phyloP scores from a whole-genome alignment of 1,140 invertebrate genomes.

The Melanaphis sacchari region DNA sequence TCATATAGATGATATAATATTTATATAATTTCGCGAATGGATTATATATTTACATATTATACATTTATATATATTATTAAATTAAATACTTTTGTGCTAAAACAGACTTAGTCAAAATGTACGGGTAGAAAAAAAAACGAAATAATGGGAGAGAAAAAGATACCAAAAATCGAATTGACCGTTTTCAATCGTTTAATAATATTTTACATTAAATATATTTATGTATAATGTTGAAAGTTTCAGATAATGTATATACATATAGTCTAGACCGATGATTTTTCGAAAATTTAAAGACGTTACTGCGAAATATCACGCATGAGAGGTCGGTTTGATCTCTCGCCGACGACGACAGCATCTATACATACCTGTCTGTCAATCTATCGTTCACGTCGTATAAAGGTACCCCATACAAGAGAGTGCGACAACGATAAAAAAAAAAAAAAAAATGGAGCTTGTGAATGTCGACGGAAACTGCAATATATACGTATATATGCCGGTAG shows the following conservation, averaged over 20 bases:
- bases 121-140: background rate
- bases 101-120: background rate
- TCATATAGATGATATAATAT: background rate
- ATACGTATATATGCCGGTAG: background rate
- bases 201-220: background rate
- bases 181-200: background rate
- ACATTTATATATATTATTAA: background rate
- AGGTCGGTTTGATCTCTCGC: background rate
- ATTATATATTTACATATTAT: background rate
- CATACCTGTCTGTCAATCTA: background rate
- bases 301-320: background rate
- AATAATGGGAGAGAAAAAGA: background rate
- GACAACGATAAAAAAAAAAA: background rate
- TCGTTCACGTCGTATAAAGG: background rate
- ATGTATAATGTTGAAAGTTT: background rate
- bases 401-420: background rate
- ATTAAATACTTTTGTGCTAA: background rate
- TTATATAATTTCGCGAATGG: background rate
- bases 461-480: background rate
- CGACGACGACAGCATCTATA: background rate
- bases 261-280: background rate
- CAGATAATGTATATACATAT: background rate
- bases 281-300: background rate
- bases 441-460: background rate
- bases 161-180: background rate